Conservation (phyloP, 92 coral and sea anemone species). For the Nematostella vectensis region DNA sequence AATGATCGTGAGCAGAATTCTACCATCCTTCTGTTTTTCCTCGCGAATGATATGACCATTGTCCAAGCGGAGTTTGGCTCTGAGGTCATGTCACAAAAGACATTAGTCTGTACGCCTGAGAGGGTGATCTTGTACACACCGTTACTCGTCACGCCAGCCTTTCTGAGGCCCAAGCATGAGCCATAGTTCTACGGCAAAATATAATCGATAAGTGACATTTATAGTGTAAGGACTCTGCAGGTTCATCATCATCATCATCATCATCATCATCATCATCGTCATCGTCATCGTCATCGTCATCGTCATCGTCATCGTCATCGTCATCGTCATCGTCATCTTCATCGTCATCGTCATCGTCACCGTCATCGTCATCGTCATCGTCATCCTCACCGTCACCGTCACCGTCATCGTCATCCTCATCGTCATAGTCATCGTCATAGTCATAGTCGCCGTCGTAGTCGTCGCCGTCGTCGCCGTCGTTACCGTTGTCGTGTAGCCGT, state of each 20-base stretch:
- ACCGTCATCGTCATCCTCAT: background rate
- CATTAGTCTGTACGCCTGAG: background rate
- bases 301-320: background rate
- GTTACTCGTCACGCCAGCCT: background rate
- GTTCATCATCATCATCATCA: background rate
- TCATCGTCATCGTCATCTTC: background rate
- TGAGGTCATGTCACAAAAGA: background rate
- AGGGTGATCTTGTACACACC: background rate
- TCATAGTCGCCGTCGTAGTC: background rate
- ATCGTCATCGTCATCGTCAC: background rate
- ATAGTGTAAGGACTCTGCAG: too few relatives aligned
- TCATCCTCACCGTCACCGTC: background rate
- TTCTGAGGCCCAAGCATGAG: background rate
- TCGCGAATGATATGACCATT: background rate
- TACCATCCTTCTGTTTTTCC: background rate
- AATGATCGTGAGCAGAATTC: background rate
- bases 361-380: background rate
- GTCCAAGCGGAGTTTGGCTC: slow-evolving; percentile 1
- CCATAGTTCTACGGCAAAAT: background rate
- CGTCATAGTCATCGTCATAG: background rate
- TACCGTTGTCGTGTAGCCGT: background rate
- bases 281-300: background rate
- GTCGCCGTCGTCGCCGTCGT: background rate
- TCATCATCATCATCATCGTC: background rate
- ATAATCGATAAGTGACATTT: too few relatives aligned